phyloP scores from a whole-genome alignment of 37 sponge, comb jelly and placozoan species.

The Spongia lamella region DNA sequence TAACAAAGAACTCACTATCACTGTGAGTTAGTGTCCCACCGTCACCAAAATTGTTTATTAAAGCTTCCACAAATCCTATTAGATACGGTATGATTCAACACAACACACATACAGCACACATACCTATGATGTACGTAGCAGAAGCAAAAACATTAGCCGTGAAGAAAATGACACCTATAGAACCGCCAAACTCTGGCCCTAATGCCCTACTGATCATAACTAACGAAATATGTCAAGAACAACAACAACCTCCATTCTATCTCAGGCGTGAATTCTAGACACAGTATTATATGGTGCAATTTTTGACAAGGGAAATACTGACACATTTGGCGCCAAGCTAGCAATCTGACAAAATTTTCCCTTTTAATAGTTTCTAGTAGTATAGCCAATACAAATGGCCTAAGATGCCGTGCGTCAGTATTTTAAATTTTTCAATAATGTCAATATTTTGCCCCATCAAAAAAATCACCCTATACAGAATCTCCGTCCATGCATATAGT shows the following conservation, averaged over 20 bases:
- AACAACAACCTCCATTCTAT: background rate
- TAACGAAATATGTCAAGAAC: conserved; percentile 2
- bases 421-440: no score
- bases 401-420: no score
- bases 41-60: conserved; percentile 82
- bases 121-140: conserved; percentile 84
- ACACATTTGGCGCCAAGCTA: no score
- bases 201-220: conserved; percentile 94
- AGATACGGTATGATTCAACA: no score
- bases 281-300: background rate
- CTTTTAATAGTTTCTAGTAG: background rate
- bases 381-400: no score
- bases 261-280: no score
- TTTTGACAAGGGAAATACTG: no score
- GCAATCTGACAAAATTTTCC: background rate
- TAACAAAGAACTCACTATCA: no score
- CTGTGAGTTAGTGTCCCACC: conserved; percentile 25
- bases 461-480: no score
- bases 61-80: conserved; percentile 87
- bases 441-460: no score
- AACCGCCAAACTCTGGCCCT: conserved; percentile 98
- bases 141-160: conserved; percentile 95
- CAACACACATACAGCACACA: background rate
- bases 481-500: no score
- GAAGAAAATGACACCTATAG: conserved; percentile 96